Evolutionary conservation across 2,113 vertebrate genomes (phyloP), one percentile per base, ranked within the genome.

Genomic region (Scalopus aquaticus): DNA sequence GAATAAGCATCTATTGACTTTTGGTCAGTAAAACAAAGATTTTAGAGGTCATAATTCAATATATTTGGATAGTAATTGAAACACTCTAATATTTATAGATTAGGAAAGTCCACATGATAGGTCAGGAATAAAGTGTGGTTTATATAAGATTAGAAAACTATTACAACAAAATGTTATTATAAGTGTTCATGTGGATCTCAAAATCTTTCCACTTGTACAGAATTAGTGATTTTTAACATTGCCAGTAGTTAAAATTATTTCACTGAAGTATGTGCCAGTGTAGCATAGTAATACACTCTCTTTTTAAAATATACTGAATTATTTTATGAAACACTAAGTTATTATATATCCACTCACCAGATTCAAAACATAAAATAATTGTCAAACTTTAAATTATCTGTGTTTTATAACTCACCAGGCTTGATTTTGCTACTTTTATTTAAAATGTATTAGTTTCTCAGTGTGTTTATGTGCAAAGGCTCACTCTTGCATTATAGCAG

Each of bases 1-100:
- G 49, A 88, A 95, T 92, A 95, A 96, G 88, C 88, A 88, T 94
- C 65, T 92, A 85, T 95, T 95, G 90, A 95, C 73, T 93, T 92
- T 82, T 9, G 60, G 76, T 96, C 90, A 93, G 44, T 92, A 54
- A 20, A 83, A 86, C 54, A 95, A 96, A 96, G 46, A 81, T 90
- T 95, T 96, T 51, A 37, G 60, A 79, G 58, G 22, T 17, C 17
- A 95, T 90, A 95, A 93, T 79, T 91, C 46, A 96, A 72, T 86
- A 91, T 79, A 72, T 95, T 91, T 37, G 64, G n/a, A 58, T 94
- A 30, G 39, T 79, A 97, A 94, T 80, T 95, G 76, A 89, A 67
- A 96, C 12, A 73, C 6, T 86, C 13, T 83, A 84, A 42, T 93
- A 95, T 89, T 91, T 94, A 64, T 93, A 91, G n/a, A 80, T 32